Conservation (phyloP, 2,888 invertebrate species). For the Agrochola macilenta region DNA sequence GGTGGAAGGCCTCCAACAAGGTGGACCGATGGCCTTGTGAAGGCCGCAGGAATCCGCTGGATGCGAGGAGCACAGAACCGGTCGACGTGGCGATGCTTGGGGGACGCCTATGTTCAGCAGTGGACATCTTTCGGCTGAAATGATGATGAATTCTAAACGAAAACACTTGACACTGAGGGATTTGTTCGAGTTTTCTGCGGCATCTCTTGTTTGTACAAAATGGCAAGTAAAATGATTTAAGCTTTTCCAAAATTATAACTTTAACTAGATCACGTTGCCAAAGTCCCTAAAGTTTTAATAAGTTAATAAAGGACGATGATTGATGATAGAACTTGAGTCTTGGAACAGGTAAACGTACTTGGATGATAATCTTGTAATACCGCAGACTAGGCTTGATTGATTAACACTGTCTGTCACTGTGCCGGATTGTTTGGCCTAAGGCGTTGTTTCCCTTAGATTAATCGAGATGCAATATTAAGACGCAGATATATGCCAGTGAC, state of each 20-base stretch:
- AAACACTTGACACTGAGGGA: not conserved
- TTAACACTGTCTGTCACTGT: constrained; percentile 19
- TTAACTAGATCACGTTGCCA: constrained; percentile 16
- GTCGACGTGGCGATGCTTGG: not conserved
- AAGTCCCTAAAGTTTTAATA: constrained; percentile 26
- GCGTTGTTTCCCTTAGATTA: not conserved
- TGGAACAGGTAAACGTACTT: constrained; percentile 32
- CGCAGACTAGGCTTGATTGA: constrained; percentile 37
- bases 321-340: constrained; percentile 31
- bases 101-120: not conserved
- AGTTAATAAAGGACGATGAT: constrained; percentile 42
- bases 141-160: not conserved
- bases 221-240: not conserved
- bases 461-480: not conserved
- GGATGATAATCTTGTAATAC: constrained; percentile 21
- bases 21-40: not conserved
- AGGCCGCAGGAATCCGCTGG: not conserved
- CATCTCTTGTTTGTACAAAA: not conserved
- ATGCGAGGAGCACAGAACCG: not conserved
- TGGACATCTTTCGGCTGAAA: not conserved
- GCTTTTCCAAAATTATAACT: not conserved
- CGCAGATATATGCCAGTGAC: no score
- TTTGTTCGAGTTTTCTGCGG: not conserved
- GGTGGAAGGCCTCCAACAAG: not conserved
- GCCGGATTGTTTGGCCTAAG: not conserved